phyloP scores from a whole-genome alignment of 2,113 vertebrate genomes.

The Buteo buteo region DNA sequence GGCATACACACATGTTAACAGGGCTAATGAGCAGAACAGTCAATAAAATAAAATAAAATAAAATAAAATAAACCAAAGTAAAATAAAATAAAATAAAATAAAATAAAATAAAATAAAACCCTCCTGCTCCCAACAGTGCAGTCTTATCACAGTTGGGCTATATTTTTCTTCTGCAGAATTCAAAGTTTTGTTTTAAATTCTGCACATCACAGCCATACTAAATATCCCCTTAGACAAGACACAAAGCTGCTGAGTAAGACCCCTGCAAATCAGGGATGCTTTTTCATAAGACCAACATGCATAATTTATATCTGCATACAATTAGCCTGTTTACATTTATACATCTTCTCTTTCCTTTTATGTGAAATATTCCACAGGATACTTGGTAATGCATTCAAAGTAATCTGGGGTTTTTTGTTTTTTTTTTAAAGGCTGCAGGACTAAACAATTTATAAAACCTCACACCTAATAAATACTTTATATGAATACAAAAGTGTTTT shows the following conservation, averaged over 20 bases:
- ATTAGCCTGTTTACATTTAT: conserved; percentile 86
- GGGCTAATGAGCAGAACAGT: conserved; percentile 50
- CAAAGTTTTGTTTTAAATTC: conserved; percentile 82
- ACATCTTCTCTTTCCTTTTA: conserved; percentile 78
- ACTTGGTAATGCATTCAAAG: conserved; percentile 75
- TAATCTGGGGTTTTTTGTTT: background rate
- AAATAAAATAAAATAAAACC: background rate
- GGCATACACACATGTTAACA: background rate
- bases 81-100: background rate
- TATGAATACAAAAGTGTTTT: conserved; percentile 66
- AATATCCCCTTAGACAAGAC: conserved; percentile 80
- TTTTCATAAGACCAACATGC: conserved; percentile 82
- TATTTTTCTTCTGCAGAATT: conserved; percentile 69
- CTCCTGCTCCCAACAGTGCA: conserved; percentile 13
- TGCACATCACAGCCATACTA: conserved; percentile 82
- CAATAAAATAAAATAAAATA: conserved; percentile 8
- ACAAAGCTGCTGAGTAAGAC: conserved; percentile 82
- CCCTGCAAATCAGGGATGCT: conserved; percentile 77
- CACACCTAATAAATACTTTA: conserved; percentile 79
- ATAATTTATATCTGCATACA: conserved; percentile 87
- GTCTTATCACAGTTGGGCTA: conserved; percentile 53
- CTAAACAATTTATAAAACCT: conserved; percentile 78
- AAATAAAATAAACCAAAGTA: background rate
- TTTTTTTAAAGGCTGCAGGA: conserved; percentile 52
- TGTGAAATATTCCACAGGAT: conserved; percentile 77